Evolutionary conservation across 2,797 vertebrate genomes (phyloP), one percentile per base, ranked within the genome.

Genomic region (Artibeus lituratus): DNA sequence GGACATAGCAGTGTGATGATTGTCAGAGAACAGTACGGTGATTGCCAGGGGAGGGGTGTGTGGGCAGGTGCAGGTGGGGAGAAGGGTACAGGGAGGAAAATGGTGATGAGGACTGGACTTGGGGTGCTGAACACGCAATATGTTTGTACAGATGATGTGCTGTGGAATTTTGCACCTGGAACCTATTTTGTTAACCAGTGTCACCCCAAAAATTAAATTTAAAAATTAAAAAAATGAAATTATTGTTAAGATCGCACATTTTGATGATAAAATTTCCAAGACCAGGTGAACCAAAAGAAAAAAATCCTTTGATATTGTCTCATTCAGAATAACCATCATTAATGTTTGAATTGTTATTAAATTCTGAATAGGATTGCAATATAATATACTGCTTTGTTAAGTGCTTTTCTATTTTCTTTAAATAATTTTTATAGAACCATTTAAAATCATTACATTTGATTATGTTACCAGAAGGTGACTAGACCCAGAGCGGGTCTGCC

Each of bases 281-380:
- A 37, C 11, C 16, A 84, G 42, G 39, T 84, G 91, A 81, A 9
- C 9, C 19, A 90, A 47, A 62, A 91, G 47, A 94, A 94, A 95
- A 95, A 94, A 91, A 77, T 87, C 0, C 4, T 90, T 86, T 87
- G 18, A 84, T 82, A 69, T 84, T 57, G 90, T 7, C 55, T 91
- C 32, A 55, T 86, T 14, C 21, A 82, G 26, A 94, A 77, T 44
- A 72, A 69, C 37, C 2, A 59, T 21, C 0, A 3, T 59, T 87
- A 84, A 37, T 10, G 59, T 69, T 78, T 92, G 22, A 92, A 95
- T 65, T 76, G 39, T 87, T 57, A 59, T 62, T 84, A 86, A 81
- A 70, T 91, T 93, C n/a, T 47, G 69, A 44, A 62, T 73, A 35
- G 21, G 1, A 57, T 57, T 72, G 12, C 2, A 89, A 42, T 74